A percentile compares a stretch with the other conserved stretches of the same genome.
Conservation (phyloP, 2,797 vertebrate species). For the Eremophila alpestris region DNA sequence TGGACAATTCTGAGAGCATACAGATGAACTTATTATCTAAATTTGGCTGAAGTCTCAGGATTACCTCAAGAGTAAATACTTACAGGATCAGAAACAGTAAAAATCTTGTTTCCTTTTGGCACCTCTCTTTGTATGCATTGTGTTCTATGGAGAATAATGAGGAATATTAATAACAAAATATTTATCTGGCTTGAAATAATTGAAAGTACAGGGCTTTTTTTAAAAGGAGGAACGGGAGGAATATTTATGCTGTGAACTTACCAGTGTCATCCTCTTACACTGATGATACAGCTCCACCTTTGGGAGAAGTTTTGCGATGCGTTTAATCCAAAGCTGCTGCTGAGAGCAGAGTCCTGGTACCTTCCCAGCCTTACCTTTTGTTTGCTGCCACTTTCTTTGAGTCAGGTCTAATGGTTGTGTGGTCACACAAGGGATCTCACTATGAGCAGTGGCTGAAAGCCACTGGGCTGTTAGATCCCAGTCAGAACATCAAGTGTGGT, state of each 20-base stretch:
- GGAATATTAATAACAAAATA: not conserved
- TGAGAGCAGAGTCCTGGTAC: not conserved
- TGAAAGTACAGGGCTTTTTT: not conserved
- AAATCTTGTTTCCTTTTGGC: not conserved
- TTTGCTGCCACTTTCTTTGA: not conserved
- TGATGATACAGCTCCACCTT: conserved; percentile 54
- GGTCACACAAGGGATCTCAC: not conserved
- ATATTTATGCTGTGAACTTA: not conserved
- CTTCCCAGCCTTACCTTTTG: not conserved
- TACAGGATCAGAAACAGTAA: not conserved
- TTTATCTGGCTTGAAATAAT: not conserved
- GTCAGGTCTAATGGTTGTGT: not conserved
- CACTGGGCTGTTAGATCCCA: not conserved
- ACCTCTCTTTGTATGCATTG: not conserved
- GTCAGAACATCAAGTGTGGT: not conserved
- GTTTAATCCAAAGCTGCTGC: not conserved
- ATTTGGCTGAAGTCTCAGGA: not conserved
- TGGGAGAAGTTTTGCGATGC: not conserved
- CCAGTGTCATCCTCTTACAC: not conserved
- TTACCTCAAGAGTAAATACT: not conserved
- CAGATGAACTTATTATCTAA: not conserved
- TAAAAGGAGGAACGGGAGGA: not conserved
- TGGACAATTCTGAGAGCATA: not conserved
- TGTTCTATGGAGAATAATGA: not conserved
- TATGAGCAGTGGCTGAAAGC: not conserved